Evolutionary conservation across 2,113 vertebrate species (phyloP).

Genomic region (Hystrix brachyura): DNA sequence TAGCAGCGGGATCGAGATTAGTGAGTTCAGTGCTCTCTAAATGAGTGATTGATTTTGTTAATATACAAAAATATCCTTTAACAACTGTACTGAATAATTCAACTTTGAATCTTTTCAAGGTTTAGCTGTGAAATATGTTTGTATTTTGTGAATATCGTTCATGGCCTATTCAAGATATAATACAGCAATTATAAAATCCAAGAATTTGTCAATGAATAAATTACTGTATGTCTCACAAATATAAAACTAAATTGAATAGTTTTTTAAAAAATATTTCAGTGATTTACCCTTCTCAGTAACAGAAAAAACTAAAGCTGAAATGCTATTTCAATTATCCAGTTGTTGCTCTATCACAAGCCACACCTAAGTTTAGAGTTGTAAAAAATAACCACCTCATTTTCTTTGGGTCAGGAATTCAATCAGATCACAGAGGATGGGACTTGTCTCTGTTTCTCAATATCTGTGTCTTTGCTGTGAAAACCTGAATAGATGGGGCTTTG

Average conservation of each 20-base stretch:
- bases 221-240: not conserved
- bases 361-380: not conserved
- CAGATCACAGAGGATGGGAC: not conserved
- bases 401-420: not conserved
- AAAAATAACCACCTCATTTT: not conserved
- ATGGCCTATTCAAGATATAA: conserved; percentile 55
- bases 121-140: conserved; percentile 81
- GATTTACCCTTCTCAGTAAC: not conserved
- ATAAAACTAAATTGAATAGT: not conserved
- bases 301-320: not conserved
- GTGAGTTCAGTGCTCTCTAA: conserved; percentile 70
- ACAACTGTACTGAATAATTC: conserved; percentile 69
- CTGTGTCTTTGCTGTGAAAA: not conserved
- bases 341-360: not conserved
- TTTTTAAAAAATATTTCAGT: not conserved
- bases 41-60: conserved; percentile 79
- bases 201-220: conserved; percentile 71
- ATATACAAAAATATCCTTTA: conserved; percentile 78
- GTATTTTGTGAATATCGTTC: conserved; percentile 78
- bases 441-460: not conserved
- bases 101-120: conserved; percentile 67
- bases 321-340: not conserved
- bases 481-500: not conserved
- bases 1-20: conserved; percentile 38
- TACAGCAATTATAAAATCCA: conserved; percentile 56